A percentile compares a stretch with the other conserved stretches of the same genome.
These are phyloP conservation scores for Anaspis maculata DNA, from an alignment of 2,888 invertebrate genomes.

Conservation along the genomic window DNA sequence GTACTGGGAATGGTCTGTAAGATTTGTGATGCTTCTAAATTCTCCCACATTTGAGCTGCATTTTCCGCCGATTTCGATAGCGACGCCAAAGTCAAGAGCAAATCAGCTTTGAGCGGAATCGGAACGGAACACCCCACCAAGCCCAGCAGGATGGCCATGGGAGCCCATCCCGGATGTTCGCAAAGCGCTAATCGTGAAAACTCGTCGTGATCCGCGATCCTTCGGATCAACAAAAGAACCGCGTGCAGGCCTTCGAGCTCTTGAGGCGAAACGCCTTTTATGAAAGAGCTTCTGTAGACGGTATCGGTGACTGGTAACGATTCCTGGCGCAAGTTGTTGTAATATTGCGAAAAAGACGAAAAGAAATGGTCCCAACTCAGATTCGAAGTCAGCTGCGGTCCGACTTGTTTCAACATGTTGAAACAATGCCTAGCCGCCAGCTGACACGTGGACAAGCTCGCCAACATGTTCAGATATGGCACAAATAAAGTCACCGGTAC, in stretches of 20 bases:
- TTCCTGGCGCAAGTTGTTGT: constrained; percentile 63
- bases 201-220: constrained; percentile 72
- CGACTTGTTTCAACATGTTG: constrained; percentile 59
- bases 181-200: constrained; percentile 73
- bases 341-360: constrained; percentile 64
- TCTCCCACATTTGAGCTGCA: constrained; percentile 77
- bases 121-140: constrained; percentile 83
- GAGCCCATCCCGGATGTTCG: constrained; percentile 84
- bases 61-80: constrained; percentile 70
- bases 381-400: constrained; percentile 32
- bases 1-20: constrained; percentile 59
- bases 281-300: constrained; percentile 47
- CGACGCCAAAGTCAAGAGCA: constrained; percentile 70
- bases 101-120: constrained; percentile 73
- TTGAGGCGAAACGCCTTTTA: constrained; percentile 63
- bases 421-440: constrained; percentile 73
- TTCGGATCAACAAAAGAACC: constrained; percentile 68
- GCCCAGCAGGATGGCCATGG: constrained; percentile 70
- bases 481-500: constrained; percentile 77
- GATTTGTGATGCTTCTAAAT: constrained; percentile 73
- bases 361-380: constrained; percentile 85
- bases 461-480: constrained; percentile 79
- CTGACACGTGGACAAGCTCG: constrained; percentile 66
- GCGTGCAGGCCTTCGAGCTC: constrained; percentile 81
- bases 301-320: constrained; percentile 56